phyloP scores from a whole-genome alignment of 53 echinoderm and acorn worm species.

The Paelopatides confundens region DNA sequence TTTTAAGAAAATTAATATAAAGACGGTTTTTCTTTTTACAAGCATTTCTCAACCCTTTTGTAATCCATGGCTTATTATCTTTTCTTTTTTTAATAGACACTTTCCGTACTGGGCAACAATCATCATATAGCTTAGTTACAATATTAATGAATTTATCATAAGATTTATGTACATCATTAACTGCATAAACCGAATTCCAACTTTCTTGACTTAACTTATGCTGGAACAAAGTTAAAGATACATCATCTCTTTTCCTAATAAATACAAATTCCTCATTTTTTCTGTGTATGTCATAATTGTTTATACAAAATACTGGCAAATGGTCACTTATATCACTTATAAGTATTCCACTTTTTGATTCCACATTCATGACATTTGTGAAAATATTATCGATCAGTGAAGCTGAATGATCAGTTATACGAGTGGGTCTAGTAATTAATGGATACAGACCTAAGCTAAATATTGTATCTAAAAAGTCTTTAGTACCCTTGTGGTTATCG shows the following conservation, averaged over 20 bases:
- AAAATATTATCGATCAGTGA: conserved; percentile 33
- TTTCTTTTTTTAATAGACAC: no score
- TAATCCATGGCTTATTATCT: no score
- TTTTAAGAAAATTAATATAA: background rate
- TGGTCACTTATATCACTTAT: conserved; percentile 26
- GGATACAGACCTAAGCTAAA: conserved; percentile 3
- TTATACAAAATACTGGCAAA: conserved; percentile 4
- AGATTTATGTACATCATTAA: background rate
- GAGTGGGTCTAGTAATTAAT: no score
- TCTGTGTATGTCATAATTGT: background rate
- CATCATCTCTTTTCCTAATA: background rate
- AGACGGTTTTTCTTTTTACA: background rate
- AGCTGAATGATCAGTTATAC: no score
- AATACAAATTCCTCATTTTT: background rate
- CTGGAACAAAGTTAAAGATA: background rate
- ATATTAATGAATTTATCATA: background rate
- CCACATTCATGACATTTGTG: conserved; percentile 2
- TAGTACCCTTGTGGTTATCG: background rate
- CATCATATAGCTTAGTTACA: background rate
- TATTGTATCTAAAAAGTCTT: background rate
- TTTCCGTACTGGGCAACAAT: background rate
- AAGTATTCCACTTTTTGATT: background rate
- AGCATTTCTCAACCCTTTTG: background rate
- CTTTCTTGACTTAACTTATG: background rate
- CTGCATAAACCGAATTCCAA: background rate